Conservation (phyloP, 2,888 invertebrate genomes). For the Melanostoma mellinum region DNA sequence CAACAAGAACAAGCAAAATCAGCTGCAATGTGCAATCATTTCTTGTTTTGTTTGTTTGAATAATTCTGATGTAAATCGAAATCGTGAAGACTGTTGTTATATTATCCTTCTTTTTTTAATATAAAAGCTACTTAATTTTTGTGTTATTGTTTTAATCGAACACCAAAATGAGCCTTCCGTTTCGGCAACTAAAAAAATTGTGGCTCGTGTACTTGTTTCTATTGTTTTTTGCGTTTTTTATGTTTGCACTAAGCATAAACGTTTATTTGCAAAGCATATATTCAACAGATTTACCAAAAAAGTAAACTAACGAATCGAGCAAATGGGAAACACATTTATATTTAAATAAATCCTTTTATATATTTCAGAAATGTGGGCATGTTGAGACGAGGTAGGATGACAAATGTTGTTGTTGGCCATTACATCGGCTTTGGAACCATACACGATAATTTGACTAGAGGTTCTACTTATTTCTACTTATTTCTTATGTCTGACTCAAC, state of each 20-base stretch:
- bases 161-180: constrained; percentile 78
- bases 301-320: constrained; percentile 26
- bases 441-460: constrained; percentile 90
- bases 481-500: constrained; percentile 14
- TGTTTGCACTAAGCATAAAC: constrained; percentile 81
- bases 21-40: no score
- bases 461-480: constrained; percentile 81
- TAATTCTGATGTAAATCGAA: neutral
- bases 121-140: neutral
- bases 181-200: constrained; percentile 80
- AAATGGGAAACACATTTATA: neutral
- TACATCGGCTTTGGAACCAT: constrained; percentile 92
- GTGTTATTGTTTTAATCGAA: neutral
- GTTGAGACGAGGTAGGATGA: constrained; percentile 75
- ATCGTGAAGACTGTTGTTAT: neutral
- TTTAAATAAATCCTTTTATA: constrained; percentile 68
- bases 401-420: constrained; percentile 90
- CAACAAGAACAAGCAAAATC: no score
- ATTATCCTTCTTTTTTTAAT: neutral
- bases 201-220: constrained; percentile 81
- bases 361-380: constrained; percentile 73
- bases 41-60: no score
- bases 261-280: constrained; percentile 80
- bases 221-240: constrained; percentile 81
- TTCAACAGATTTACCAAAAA: constrained; percentile 54